Percentiles rank a stretch among this genome's conserved stretches.
Conservation (phyloP, 2,797 vertebrate genomes). For the Myotis vivesi region DNA sequence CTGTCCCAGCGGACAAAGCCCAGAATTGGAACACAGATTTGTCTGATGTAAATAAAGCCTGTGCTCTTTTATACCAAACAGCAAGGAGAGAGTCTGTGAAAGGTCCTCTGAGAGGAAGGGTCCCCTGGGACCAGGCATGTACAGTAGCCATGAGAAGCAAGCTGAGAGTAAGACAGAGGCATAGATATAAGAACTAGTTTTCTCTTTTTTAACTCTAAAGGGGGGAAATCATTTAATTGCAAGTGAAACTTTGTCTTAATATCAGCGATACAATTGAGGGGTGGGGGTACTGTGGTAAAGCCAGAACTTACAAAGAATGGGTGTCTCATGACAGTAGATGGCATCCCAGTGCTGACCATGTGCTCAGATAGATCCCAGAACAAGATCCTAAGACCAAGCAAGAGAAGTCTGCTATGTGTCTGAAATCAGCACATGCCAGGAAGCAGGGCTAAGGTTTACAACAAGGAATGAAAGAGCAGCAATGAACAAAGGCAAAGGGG, state of each 20-base stretch:
- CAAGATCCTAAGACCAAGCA: not conserved
- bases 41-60: constrained; percentile 30
- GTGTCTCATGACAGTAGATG: not conserved
- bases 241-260: not conserved
- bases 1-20: not conserved
- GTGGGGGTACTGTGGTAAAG: not conserved
- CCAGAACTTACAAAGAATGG: not conserved
- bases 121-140: not conserved
- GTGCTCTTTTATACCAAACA: not conserved
- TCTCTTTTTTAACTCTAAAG: not conserved
- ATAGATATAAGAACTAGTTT: not conserved
- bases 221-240: not conserved
- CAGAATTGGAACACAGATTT: constrained; percentile 11
- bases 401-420: not conserved
- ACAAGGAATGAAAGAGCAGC: too few species aligned
- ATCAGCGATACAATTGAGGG: not conserved
- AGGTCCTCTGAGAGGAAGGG: not conserved
- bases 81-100: not conserved
- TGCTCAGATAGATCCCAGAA: not conserved
- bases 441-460: not conserved
- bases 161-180: not conserved
- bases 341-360: not conserved
- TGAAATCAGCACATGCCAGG: not conserved
- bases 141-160: not conserved
- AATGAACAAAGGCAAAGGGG: not conserved